Evolutionary conservation across 1,140 invertebrate genomes (phyloP), one percentile per base, ranked within the genome.

Genomic region (Drosophila ohnishii): DNA sequence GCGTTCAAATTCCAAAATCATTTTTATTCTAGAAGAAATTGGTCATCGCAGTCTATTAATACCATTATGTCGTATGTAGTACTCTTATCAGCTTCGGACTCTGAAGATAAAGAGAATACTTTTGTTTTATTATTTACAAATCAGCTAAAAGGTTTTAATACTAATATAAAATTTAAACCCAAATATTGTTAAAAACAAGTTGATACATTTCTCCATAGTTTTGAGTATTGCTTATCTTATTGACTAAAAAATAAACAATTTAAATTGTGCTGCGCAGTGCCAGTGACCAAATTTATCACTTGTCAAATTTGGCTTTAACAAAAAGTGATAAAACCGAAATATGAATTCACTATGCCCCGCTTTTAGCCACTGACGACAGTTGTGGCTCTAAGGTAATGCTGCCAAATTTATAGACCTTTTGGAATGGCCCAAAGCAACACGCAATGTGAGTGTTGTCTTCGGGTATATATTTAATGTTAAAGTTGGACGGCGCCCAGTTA

Each of bases 311-410:
- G 65, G 44, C 59, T 60, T 81, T 75, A 83, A 56, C 22, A 3
- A 39, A 48, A 57, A 6, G 64, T 70, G 61, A 80, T 80, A 80
- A 55, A 66, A 58, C 37, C 40, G 32, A 69, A 84, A 76, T 72
- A 65, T 55, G 63, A 63, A 79, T 67, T 66, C 66, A 50, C 50
- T 30, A 51, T 50, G 35, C 8, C 32, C 65, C 60, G 48, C 58
- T 62, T 58, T 71, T 70, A 79, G 77, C 25, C 50, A 60, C 48
- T 79, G 71, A 64, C 80, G 80, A 63, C 80, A 83, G 50, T 71
- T 80, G n/a, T 25, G 47, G 42, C 44, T 59, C 37, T 37, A 19
- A 28, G 25, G n/a, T 77, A 85, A 80, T 65, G 73, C 76, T 53
- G 9, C 16, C 16, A 72, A 73, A 85, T 80, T 80, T 85, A 84